Conservation (phyloP, 2,888 invertebrate species). For the Agrotis ipsilon region DNA sequence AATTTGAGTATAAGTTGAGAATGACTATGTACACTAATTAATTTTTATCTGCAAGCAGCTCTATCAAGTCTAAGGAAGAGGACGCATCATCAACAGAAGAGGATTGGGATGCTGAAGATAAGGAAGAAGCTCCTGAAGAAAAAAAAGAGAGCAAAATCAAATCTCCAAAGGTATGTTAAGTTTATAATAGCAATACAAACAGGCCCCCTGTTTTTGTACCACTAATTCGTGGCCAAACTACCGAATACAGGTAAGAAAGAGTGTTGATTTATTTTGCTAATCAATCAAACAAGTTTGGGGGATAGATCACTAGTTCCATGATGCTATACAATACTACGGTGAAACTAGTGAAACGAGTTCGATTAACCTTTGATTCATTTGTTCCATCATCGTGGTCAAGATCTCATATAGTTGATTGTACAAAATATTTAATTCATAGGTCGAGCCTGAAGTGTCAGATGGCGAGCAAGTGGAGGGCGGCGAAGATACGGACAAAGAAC, state of each 20-base stretch:
- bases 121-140: slow-evolving; percentile 84
- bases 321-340: too few relatives aligned
- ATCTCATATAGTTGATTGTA: neutral
- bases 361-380: too few relatives aligned
- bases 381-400: neutral
- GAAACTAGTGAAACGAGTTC: too few relatives aligned
- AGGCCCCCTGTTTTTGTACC: too few relatives aligned
- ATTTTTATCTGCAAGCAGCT: slow-evolving; percentile 72
- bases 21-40: slow-evolving; percentile 33
- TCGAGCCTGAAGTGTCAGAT: slow-evolving; percentile 82
- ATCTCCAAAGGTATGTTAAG: slow-evolving; percentile 81
- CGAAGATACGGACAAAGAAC: slow-evolving; percentile 90
- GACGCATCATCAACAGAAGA: slow-evolving; percentile 89
- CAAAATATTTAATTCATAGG: slow-evolving; percentile 58
- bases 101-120: slow-evolving; percentile 89
- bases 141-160: slow-evolving; percentile 84
- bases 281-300: too few relatives aligned
- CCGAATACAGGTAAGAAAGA: neutral
- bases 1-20: neutral
- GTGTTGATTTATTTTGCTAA: too few relatives aligned
- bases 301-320: too few relatives aligned
- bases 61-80: slow-evolving; percentile 87
- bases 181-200: neutral
- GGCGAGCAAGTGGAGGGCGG: slow-evolving; percentile 85
- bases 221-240: too few relatives aligned